These are phyloP conservation scores for Drosophila quinaria DNA, from an alignment of 2,888 invertebrate species.

Conservation along the genomic window DNA sequence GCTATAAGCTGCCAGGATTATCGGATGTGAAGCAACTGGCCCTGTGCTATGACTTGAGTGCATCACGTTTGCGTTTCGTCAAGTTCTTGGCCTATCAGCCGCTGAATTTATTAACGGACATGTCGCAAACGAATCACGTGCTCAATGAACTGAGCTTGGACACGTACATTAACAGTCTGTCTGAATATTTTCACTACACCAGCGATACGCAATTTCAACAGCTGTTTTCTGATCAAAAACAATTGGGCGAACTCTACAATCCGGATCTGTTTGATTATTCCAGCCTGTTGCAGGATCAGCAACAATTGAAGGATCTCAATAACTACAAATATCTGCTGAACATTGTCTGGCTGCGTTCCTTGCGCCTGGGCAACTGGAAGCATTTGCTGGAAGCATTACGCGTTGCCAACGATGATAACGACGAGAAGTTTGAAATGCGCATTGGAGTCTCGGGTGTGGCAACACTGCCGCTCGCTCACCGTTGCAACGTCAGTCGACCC, in stretches of 20 bases:
- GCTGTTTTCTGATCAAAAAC: slow-evolving; percentile 1
- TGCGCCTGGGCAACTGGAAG: slow-evolving; percentile 49
- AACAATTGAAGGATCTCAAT: background rate
- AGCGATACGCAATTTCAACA: slow-evolving; percentile 5
- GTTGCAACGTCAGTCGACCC: slow-evolving; percentile 15
- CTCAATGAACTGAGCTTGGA: slow-evolving; percentile 33
- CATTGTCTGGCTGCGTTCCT: slow-evolving; percentile 43
- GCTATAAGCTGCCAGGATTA: slow-evolving; percentile 21
- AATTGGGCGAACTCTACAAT: slow-evolving; percentile 23
- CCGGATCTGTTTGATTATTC: slow-evolving; percentile 27
- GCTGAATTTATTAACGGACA: slow-evolving; percentile 23
- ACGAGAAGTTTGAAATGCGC: slow-evolving; percentile 39
- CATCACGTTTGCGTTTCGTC: slow-evolving; percentile 24
- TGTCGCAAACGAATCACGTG: background rate
- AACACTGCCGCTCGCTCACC: slow-evolving; percentile 17
- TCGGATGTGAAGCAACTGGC: slow-evolving; percentile 36
- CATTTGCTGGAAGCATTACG: slow-evolving; percentile 38
- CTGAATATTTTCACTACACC: slow-evolving; percentile 24
- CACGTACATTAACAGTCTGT: slow-evolving; percentile 23
- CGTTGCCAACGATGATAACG: background rate
- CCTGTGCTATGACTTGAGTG: slow-evolving; percentile 44
- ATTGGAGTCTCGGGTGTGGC: slow-evolving; percentile 51
- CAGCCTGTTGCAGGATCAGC: slow-evolving; percentile 40
- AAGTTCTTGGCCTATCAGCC: slow-evolving; percentile 31
- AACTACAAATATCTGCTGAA: slow-evolving; percentile 28